These are phyloP conservation scores for Bovichtus variegatus DNA, from an alignment of 2,797 vertebrate species.

Conservation along the genomic window DNA sequence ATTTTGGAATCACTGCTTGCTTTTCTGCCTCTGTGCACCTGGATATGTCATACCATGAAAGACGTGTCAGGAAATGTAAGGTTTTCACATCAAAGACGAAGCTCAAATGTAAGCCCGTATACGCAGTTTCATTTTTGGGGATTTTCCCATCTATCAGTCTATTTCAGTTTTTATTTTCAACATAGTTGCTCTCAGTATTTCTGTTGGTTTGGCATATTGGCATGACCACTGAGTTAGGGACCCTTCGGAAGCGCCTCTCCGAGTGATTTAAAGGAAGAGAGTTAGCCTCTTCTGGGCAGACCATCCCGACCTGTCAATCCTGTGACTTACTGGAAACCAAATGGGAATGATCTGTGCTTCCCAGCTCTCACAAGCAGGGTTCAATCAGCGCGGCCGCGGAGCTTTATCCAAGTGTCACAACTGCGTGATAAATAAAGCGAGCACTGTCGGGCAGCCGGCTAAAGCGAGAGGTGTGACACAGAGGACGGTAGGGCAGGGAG, in stretches of 20 bases:
- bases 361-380: constrained; percentile 67
- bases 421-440: constrained; percentile 78
- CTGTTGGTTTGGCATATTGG: constrained; percentile 48
- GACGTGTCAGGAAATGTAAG: constrained; percentile 15
- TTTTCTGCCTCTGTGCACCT: constrained; percentile 42
- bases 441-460: constrained; percentile 44
- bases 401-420: constrained; percentile 80
- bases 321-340: constrained; percentile 80
- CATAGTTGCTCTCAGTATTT: constrained; percentile 27
- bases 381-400: constrained; percentile 73
- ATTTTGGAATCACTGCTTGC: constrained; percentile 21
- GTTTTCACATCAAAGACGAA: constrained; percentile 45
- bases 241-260: constrained; percentile 53
- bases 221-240: constrained; percentile 57
- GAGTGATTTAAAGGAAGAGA: constrained; percentile 72
- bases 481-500: constrained; percentile 16
- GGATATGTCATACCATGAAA: constrained; percentile 36
- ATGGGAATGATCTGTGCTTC: constrained; percentile 74
- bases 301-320: constrained; percentile 68
- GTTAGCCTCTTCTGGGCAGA: constrained; percentile 69
- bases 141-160: background rate
- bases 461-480: constrained; percentile 54
- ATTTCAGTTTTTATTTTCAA: constrained; percentile 31
- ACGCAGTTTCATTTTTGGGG: background rate
- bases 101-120: constrained; percentile 5